Evolutionary conservation across 2,888 invertebrate genomes (phyloP).

Genomic region (Pycnomerus fuliginosus): DNA sequence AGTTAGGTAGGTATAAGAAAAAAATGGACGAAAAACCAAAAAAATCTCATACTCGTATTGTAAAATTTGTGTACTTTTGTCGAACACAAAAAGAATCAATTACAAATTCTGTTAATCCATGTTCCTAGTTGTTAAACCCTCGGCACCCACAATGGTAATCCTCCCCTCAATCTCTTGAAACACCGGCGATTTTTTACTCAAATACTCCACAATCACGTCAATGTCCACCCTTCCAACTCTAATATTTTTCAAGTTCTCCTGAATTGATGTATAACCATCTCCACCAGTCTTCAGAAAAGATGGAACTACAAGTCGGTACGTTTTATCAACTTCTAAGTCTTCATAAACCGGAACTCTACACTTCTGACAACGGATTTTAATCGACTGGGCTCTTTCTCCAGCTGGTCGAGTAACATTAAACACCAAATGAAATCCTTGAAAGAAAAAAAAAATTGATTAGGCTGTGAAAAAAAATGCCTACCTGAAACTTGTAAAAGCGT

Average conservation of each 20-base stretch:
- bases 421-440: conserved; percentile 59
- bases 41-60: no score
- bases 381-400: conserved; percentile 60
- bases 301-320: conserved; percentile 65
- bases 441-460: conserved; percentile 8
- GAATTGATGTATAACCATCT: conserved; percentile 62
- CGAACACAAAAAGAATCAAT: no score
- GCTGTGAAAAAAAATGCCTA: background rate
- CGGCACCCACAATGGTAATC: conserved; percentile 55
- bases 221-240: conserved; percentile 56
- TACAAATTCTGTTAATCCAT: no score
- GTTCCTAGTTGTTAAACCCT: no score
- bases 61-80: no score
- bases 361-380: conserved; percentile 60
- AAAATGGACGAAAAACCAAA: no score
- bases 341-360: conserved; percentile 66
- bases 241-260: conserved; percentile 56
- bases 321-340: conserved; percentile 57
- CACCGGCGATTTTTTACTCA: conserved; percentile 55
- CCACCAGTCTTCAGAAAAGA: conserved; percentile 68
- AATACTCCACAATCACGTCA: conserved; percentile 56
- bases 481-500: background rate
- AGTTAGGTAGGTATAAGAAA: no score
- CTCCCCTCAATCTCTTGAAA: conserved; percentile 59
- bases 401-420: conserved; percentile 62